Percentiles rank a stretch among this genome's conserved stretches.
Conservation (phyloP, 2,888 invertebrate species). For the Eristalis pertinax region DNA sequence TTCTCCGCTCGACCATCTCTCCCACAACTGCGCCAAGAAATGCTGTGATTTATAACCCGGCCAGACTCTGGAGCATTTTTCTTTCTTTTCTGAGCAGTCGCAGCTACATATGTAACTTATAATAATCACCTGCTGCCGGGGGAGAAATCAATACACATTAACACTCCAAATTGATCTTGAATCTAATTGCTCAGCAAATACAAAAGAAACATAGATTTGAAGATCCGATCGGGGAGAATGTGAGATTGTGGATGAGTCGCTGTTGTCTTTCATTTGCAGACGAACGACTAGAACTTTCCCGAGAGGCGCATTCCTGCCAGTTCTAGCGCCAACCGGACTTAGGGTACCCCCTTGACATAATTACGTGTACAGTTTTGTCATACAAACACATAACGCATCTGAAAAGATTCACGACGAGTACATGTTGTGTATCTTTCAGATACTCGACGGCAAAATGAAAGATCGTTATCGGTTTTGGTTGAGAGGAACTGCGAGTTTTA, state of each 20-base stretch:
- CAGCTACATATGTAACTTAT: constrained; percentile 24
- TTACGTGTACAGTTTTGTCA: constrained; percentile 53
- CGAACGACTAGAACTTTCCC: background rate
- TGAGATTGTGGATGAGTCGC: constrained; percentile 47
- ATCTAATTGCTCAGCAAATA: constrained; percentile 53
- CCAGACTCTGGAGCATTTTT: constrained; percentile 12
- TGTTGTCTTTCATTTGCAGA: background rate
- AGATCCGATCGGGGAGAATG: constrained; percentile 10
- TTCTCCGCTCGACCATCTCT: constrained; percentile 7
- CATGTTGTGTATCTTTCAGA: background rate
- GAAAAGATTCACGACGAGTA: background rate
- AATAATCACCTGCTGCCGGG: constrained; percentile 45
- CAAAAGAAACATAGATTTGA: background rate
- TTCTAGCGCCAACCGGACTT: background rate
- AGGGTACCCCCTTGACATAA: constrained; percentile 53
- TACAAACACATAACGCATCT: constrained; percentile 4
- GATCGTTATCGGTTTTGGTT: constrained; percentile 33
- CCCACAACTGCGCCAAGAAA: constrained; percentile 1
- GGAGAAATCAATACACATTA: constrained; percentile 33
- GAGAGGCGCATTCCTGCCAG: constrained; percentile 21
- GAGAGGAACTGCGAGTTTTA: background rate
- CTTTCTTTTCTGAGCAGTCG: background rate
- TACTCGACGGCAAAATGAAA: constrained; percentile 16
- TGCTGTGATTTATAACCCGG: constrained; percentile 30
- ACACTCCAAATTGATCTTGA: background rate